Conservation (phyloP, 2,113 vertebrate genomes). For the Macaca mulatta region DNA sequence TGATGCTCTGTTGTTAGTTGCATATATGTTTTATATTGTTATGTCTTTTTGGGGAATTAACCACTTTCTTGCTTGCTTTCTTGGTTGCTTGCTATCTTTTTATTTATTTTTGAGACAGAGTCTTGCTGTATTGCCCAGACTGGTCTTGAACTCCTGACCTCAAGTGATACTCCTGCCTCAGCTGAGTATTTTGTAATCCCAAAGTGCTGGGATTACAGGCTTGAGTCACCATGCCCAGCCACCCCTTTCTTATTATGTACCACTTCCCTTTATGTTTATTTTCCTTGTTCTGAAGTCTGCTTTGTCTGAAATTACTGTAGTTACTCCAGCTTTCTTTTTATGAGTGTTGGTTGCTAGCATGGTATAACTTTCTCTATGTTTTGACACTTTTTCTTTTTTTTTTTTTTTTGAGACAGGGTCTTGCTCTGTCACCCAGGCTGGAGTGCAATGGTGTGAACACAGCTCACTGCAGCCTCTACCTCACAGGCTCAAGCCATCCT, state of each 20-base stretch:
- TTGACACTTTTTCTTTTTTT: neutral
- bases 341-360: neutral
- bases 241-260: neutral
- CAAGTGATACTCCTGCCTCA: no score
- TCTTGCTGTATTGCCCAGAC: no score
- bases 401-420: neutral
- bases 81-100: no score
- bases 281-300: neutral
- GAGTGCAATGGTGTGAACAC: neutral
- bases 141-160: no score
- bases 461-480: neutral
- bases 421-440: neutral
- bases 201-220: no score
- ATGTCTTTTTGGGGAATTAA: neutral
- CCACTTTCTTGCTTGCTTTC: no score
- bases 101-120: no score
- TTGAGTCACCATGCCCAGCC: no score
- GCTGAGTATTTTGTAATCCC: no score
- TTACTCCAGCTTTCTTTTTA: neutral
- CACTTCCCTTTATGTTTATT: neutral
- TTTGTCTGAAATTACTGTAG: neutral
- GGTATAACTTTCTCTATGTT: neutral
- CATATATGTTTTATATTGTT: neutral
- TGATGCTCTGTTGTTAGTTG: neutral
- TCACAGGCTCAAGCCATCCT: neutral